These are phyloP conservation scores for Vireo altiloquus DNA, from an alignment of 2,113 vertebrate species.

Conservation along the genomic window DNA sequence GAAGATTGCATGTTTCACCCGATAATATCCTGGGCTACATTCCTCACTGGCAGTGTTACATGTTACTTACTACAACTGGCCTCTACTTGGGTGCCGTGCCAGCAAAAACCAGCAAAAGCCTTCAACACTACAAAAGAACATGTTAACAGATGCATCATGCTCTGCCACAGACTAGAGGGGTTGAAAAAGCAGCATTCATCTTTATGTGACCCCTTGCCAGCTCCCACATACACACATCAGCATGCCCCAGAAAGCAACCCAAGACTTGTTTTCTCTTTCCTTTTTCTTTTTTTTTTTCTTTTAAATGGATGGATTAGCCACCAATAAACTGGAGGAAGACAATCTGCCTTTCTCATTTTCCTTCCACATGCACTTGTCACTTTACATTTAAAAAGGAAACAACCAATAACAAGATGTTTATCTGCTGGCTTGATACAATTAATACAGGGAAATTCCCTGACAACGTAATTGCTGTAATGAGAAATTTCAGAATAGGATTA, in stretches of 20 bases:
- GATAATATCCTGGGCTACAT: neutral
- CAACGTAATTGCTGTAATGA: neutral
- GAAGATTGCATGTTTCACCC: constrained; percentile 13
- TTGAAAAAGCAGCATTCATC: neutral
- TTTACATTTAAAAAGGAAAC: neutral
- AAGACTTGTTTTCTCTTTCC: neutral
- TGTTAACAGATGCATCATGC: neutral
- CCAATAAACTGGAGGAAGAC: neutral
- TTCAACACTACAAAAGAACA: neutral
- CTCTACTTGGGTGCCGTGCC: neutral
- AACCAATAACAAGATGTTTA: neutral
- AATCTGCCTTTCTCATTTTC: neutral
- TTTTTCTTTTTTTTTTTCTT: neutral
- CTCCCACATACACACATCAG: neutral
- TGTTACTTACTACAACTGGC: neutral
- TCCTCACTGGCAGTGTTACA: neutral
- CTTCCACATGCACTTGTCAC: neutral
- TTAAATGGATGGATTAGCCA: neutral
- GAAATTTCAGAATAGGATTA: neutral
- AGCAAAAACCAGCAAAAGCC: neutral
- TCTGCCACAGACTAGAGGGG: neutral
- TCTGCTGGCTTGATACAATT: neutral
- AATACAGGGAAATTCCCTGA: neutral
- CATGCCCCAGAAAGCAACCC: neutral
- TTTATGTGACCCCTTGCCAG: neutral